Evolutionary conservation across 2,113 vertebrate genomes (phyloP).

Genomic region (Bufo gargarizans): DNA sequence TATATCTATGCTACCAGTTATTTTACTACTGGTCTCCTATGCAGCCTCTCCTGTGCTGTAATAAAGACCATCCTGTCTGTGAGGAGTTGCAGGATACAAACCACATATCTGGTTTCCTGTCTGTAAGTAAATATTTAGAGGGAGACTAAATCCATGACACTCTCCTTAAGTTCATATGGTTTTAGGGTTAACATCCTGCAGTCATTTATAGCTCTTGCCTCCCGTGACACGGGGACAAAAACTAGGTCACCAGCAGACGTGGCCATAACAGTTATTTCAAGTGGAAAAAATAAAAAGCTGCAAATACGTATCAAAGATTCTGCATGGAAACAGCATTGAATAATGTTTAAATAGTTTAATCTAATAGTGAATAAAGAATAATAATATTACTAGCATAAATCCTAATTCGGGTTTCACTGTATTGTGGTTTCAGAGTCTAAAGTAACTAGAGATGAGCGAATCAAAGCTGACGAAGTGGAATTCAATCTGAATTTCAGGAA

Average conservation of each 20-base stretch:
- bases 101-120: conserved; percentile 39
- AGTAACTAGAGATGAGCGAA: too few relatives aligned
- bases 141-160: conserved; percentile 23
- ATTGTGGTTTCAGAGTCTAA: neutral
- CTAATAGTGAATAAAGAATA: too few relatives aligned
- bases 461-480: too few relatives aligned
- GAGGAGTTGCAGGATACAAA: conserved; percentile 29
- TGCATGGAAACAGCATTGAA: neutral
- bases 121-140: conserved; percentile 48
- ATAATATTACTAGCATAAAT: too few relatives aligned
- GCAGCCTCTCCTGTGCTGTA: neutral
- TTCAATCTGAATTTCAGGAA: too few relatives aligned
- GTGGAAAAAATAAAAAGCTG: neutral
- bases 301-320: neutral
- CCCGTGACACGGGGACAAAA: conserved; percentile 5
- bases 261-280: neutral
- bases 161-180: conserved; percentile 15
- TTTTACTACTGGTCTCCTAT: neutral
- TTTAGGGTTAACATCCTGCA: conserved; percentile 46
- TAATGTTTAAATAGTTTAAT: neutral
- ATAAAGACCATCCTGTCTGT: conserved; percentile 29
- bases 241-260: conserved; percentile 11
- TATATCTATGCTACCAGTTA: neutral
- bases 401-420: neutral
- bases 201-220: conserved; percentile 29